A percentile compares a stretch with the other conserved stretches of the same genome.
Conservation (phyloP, 2,797 vertebrate species). For the Acanthurus lineatus region DNA sequence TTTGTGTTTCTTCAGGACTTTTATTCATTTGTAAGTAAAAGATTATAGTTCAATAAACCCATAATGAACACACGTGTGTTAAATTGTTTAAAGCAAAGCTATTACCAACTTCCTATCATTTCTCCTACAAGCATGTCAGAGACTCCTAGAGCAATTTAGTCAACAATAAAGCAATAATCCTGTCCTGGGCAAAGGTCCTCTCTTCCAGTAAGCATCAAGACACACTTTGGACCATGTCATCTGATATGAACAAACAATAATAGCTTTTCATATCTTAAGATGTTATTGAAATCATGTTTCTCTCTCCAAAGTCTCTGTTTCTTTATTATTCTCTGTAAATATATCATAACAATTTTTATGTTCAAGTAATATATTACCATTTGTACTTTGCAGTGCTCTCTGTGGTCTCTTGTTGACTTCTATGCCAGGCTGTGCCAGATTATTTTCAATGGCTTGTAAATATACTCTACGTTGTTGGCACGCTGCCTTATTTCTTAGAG, state of each 20-base stretch:
- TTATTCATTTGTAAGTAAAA: conserved; percentile 40
- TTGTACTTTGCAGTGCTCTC: conserved; percentile 23
- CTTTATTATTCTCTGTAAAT: conserved; percentile 53
- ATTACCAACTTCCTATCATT: conserved; percentile 37
- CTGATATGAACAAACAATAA: conserved; percentile 49
- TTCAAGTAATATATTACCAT: conserved; percentile 25
- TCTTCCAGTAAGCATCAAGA: conserved; percentile 28
- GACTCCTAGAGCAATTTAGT: conserved; percentile 39
- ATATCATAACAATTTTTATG: conserved; percentile 27
- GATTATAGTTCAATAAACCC: conserved; percentile 45
- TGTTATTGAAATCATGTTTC: conserved; percentile 48
- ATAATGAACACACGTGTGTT: conserved; percentile 35
- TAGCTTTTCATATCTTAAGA: conserved; percentile 23
- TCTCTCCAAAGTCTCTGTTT: conserved; percentile 5
- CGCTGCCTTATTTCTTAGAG: conserved; percentile 8
- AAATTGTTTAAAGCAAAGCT: conserved; percentile 29
- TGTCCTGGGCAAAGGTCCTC: conserved; percentile 26
- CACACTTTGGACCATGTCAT: conserved; percentile 23
- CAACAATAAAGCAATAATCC: conserved; percentile 31
- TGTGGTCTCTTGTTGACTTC: conserved; percentile 43
- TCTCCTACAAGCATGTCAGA: conserved; percentile 52
- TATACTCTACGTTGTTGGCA: conserved; percentile 46
- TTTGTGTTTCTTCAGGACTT: conserved; percentile 30
- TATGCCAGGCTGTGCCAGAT: conserved; percentile 23
- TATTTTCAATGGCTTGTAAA: conserved; percentile 59